Base-by-base conservation (phyloP, 2,113 vertebrate species). In the Cavia aperea region DNA sequence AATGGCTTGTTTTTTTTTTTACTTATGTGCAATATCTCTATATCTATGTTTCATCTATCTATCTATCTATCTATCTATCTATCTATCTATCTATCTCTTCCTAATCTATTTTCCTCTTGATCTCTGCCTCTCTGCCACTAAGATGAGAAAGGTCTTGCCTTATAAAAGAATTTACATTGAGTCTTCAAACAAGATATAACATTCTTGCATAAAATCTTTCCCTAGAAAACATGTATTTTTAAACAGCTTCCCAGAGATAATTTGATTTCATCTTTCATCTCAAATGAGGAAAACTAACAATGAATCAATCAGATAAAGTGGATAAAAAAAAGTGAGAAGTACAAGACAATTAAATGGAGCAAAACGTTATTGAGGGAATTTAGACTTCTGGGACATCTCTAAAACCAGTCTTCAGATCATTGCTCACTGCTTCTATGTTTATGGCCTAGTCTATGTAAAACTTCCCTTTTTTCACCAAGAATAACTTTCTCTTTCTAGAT, bases 401-500 rank as follows among this genome's bases (percentile, higher is more conserved):
- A 4, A 62, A 91, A 43, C 68, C 10, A 26, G 1, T 46, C 29
- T 79, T 51, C 49, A 86, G 31, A 33, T 49, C 13, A 39, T 29
- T 54, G 26, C 46, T 88, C 54, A 68, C 43, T 86, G 33, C 29
- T 63, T 21, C 16, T 95, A 16, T 75, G 11, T 63, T 84, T 91
- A 82, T 84, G 66, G 19, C 9, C 84, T 51, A 15, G 9, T 54
- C 31, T 92, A 13, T 68, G 4, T 92, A 66, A 88, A 93, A 70
- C 4, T 7, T 78, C 10, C 66, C 1, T 75, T 1, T 91, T 15
- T 78, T 75, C 84, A 72, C 33, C 33, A 26, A 26, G 26, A 68
- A n/a, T 51, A 93, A 79, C 21, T 75, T 93, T 7, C 7, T 83
- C 18, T 83, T 86, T 93, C 49, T 18, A 93, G 91, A 56, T 49